These are phyloP conservation scores for Chironomus tentans DNA, from an alignment of 2,888 invertebrate genomes.

Conservation along the genomic window DNA sequence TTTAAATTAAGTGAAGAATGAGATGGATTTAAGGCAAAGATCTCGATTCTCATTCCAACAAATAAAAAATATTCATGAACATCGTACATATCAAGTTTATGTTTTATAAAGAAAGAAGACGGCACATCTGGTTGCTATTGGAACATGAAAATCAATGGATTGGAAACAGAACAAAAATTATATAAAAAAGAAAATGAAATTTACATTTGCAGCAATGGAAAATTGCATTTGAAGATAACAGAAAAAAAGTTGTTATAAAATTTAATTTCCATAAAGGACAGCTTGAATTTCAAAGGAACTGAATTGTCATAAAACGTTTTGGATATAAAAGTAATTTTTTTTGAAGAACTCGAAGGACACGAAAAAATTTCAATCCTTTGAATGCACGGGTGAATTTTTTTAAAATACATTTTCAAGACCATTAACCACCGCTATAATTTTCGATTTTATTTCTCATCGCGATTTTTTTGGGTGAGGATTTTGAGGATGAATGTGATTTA, in stretches of 20 bases:
- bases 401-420: conserved; percentile 20
- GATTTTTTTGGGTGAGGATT: neutral
- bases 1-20: conserved; percentile 21
- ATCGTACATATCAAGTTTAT: no score
- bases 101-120: neutral
- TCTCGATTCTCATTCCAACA: no score
- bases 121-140: neutral
- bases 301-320: no score
- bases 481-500: no score
- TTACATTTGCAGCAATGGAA: neutral
- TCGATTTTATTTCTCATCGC: neutral
- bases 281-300: no score
- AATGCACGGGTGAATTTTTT: conserved; percentile 12
- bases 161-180: neutral
- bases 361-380: neutral
- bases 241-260: no score
- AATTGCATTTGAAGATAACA: neutral
- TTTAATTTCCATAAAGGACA: no score
- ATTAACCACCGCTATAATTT: conserved; percentile 17
- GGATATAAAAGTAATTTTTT: no score
- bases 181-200: neutral
- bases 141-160: conserved; percentile 6
- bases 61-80: no score
- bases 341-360: neutral
- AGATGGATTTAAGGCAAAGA: neutral